These are phyloP conservation scores for Seira musarum DNA, from an alignment of 2,888 invertebrate species.

Conservation along the genomic window DNA sequence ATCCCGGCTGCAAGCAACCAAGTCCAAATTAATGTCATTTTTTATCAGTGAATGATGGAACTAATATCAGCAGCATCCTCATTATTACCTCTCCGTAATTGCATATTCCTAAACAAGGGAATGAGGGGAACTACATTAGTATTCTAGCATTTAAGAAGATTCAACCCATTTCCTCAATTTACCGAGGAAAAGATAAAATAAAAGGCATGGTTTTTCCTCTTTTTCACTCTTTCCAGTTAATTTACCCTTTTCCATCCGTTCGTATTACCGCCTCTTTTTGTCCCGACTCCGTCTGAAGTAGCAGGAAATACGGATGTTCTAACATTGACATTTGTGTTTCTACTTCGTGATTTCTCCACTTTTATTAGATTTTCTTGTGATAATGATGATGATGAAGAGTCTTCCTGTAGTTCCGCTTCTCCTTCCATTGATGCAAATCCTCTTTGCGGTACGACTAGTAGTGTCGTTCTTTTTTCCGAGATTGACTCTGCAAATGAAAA, in stretches of 20 bases:
- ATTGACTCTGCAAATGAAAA: slow-evolving; percentile 6
- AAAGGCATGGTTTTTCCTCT: background rate
- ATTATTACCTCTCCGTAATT: too few species aligned
- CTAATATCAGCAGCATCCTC: too few species aligned
- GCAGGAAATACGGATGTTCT: background rate
- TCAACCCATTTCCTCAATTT: background rate
- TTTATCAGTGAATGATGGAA: too few species aligned
- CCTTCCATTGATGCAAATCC: background rate
- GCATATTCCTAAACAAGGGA: too few species aligned
- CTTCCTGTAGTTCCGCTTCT: background rate
- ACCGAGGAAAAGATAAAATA: too few species aligned
- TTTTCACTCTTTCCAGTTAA: background rate
- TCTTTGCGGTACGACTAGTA: background rate
- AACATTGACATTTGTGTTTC: background rate
- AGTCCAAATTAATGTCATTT: too few species aligned
- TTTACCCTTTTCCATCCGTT: slow-evolving; percentile 4
- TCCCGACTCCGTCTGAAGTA: background rate
- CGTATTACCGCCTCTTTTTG: too few species aligned
- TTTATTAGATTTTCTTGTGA: slow-evolving; percentile 22
- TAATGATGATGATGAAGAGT: slow-evolving; percentile 2
- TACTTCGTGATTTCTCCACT: slow-evolving; percentile 10
- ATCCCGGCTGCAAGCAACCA: too few species aligned
- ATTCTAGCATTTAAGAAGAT: background rate
- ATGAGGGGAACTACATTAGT: too few species aligned
- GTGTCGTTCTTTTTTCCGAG: background rate